These are phyloP conservation scores for Hylaeus volcanicus DNA, from an alignment of 1,140 invertebrate genomes.

Conservation along the genomic window DNA sequence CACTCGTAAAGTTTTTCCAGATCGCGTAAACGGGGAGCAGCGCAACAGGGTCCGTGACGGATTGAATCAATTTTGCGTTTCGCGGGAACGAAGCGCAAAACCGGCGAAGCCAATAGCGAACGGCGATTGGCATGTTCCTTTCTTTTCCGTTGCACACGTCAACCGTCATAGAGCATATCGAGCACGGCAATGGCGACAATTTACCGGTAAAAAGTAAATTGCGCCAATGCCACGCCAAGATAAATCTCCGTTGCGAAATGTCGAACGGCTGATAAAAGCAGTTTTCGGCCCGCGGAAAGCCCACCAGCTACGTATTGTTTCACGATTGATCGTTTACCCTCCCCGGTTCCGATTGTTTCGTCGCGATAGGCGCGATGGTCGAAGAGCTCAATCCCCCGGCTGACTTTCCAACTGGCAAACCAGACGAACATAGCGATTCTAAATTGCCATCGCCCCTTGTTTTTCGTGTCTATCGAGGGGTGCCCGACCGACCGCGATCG, in stretches of 20 bases:
- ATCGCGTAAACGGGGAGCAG: conserved; percentile 16
- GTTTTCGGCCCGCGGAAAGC: conserved; percentile 39
- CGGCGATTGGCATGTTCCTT: conserved; percentile 6
- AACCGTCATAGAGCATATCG: conserved; percentile 59
- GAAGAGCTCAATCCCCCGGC: background rate
- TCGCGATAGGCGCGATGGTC: conserved; percentile 43
- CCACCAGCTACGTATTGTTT: conserved; percentile 50
- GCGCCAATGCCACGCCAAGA: conserved; percentile 40
- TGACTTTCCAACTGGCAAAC: conserved; percentile 36
- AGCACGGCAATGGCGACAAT: conserved; percentile 54
- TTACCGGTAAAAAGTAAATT: conserved; percentile 61
- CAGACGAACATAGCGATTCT: conserved; percentile 19
- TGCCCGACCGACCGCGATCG: background rate
- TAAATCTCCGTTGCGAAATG: conserved; percentile 59
- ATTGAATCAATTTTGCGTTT: conserved; percentile 56
- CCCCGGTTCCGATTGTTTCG: conserved; percentile 52
- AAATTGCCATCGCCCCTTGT: conserved; percentile 34
- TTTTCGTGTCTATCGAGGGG: conserved; percentile 13
- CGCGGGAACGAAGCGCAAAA: conserved; percentile 10
- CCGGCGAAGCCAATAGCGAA: background rate
- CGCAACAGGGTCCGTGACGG: background rate
- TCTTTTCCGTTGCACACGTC: conserved; percentile 21
- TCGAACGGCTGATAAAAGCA: conserved; percentile 63
- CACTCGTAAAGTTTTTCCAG: background rate
- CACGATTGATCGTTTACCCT: conserved; percentile 53